Base-by-base conservation (phyloP, 2,113 vertebrate genomes). In the Stegostoma tigrinum region DNA sequence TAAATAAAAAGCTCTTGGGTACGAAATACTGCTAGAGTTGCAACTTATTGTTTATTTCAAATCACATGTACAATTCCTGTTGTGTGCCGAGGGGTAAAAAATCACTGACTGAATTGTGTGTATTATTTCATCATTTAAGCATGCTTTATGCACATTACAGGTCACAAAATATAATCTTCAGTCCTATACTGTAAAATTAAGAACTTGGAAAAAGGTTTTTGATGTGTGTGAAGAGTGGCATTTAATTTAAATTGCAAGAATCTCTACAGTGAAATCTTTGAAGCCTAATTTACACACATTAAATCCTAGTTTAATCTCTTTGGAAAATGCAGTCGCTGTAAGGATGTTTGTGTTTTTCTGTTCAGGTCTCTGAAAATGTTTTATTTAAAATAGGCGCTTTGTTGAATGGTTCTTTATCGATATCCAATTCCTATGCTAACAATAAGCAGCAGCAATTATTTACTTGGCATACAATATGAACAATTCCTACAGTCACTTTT, bases 31-130 rank as follows among this genome's bases (percentile, higher is more conserved):
- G 34, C 61, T 66, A 17, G 89, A 23, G 7, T 93, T 7, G 64
- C 64, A 66, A 93, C 21, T 67, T 93, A 66, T 93, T 93, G 89
- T 93, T 66, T 93, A 66, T 93, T 67, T 66, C 61, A 93, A 61
- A 24, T 38, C 34, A 38, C 1, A 67, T 67, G 89, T 66, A n/a
- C 55, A 66, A 38, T 66, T 8, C 61, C 19, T 38, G 66, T 38
- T 93, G 61, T 23, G 2, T 93, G 89, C 61, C 61, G 21, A 19
- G 19, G 19, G 55, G 67, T 64, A 14, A 90, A 90, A 90, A 90
- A 90, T 90, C 87, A 61, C 48, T 61, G 27, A 61, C 48, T 52
- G 45, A 55, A 89, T 4, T 10, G 48, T 24, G 48, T 55, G 27
- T 55, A 89, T 89, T 55, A 89, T 89, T 89, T 89, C 52, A 89